Base-by-base conservation (phyloP, 2,113 vertebrate genomes). In the Chascanopsetta lugubris region DNA sequence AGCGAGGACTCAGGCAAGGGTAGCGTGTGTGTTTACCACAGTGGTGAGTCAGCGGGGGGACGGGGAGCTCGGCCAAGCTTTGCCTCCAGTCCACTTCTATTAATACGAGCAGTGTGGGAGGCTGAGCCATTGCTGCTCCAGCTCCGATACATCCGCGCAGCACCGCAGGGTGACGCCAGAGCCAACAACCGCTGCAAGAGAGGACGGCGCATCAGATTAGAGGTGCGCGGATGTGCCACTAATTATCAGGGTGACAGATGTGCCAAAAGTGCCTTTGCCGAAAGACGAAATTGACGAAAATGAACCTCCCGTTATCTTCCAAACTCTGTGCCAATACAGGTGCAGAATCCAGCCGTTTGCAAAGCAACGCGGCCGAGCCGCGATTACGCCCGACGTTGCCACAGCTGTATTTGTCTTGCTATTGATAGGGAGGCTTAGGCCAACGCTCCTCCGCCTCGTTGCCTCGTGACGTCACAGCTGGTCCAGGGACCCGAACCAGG, bases 41-140 rank as follows among this genome's bases (percentile, higher is more conserved):
- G 21, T 62, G 70, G 63, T 69, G 66, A 62, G 74, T 80, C 74
- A 83, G 78, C 79, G 76, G 67, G 38, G 60, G 79, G 74, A 77
- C 49, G 40, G 60, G 26, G 61, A 82, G 69, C 73, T 36, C 48
- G 85, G 79, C 3, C 21, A 82, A 74, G 74, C 63, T 25, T 85
- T 40, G 82, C 15, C 83, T 75, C 87, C 75, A 38, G 72, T 84
- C 80, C 73, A 65, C 79, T 80, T 85, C 83, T 91, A 88, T 88
- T 89, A 89, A 90, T 90, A 90, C 82, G 69, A 67, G 60, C 78
- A 36, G 70, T 77, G 87, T 85, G 76, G 87, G 88, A 87, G 83
- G 81, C 72, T 63, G 75, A 83, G 66, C 80, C 74, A 64, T 85
- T 48, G 24, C 67, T 36, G 59, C 73, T 80, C 48, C 51, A 77